Base-by-base conservation (phyloP, 2,888 invertebrate species). In the Callinectes sapidus region DNA sequence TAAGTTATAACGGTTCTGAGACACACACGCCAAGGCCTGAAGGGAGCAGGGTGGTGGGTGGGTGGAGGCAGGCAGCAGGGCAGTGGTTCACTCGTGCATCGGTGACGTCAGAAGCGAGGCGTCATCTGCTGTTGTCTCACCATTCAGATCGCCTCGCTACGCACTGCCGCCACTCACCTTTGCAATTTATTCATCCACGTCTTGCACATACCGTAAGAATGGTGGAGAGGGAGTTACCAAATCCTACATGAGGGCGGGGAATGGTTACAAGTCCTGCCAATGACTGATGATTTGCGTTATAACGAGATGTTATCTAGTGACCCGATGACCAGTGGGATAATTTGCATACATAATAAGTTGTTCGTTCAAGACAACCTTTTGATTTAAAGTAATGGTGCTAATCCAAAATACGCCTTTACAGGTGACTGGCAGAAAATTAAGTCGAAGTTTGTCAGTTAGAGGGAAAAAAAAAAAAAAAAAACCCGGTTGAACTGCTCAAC, bases 81-180 rank as follows among this genome's bases (percentile, higher is more conserved):
- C 23, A 28, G 42, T 77, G 66, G 39, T 71, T 18, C 66, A 18
- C 35, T 23, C 66, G 14, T 23, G 23, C 90, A 32, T 71, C 18
- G 8, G 35, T 42, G 28, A 28, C 39, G 35, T 48, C 81, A 71
- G 48, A 81, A 10, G 61, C 71, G 48, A 18, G 28, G 28, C 28
- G 90, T n/a, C 71, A 90, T 48, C 28, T 55, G 87, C 32, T n/a
- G 48, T 48, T 48, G 87, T 87, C 87, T 23, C 55, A 81, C 71
- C 71, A 71, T 28, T 71, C 61, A 61, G 28, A 18, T n/a, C n/a
- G 13, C 28, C 71, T 71, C 28, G 28, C n/a, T 28, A 13, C 28
- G 28, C 71, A 71, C 71, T 10, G 71, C 71, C 28, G 8, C 28
- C 6, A 2, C 28, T 71, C n/a, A n/a, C 71, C 71, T 71, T 71